Evolutionary conservation across 1,140 invertebrate species (phyloP), one percentile per base, ranked within the genome.

Genomic region (Drosophila guanche): DNA sequence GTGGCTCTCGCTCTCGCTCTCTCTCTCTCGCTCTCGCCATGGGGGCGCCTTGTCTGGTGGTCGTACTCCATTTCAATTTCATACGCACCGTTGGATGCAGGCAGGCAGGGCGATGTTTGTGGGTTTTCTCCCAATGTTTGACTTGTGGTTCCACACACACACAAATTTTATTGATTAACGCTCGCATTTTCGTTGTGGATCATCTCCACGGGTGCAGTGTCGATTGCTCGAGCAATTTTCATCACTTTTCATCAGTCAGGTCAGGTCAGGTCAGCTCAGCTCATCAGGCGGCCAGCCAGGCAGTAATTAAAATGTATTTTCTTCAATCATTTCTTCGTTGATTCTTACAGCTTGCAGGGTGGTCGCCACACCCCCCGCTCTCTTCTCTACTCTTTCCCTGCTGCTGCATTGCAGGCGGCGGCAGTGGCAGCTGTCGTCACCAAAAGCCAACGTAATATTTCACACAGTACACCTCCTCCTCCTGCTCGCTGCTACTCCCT

Each of bases 221-320:
- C 27, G 50, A 50, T 46, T 55, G 43, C 60, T 54, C n/a, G 29
- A 48, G 20, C 59, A 63, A 72, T 84, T 84, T 84, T 85, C 80
- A 80, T 79, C 76, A 79, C 76, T 50, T 65, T 58, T 69, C n/a
- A 46, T 74, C 16, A 20, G 16, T 20, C 16, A n/a, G n/a, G n/a
- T n/a, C n/a, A n/a, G n/a, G n/a, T n/a, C n/a, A n/a, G n/a, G n/a
- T n/a, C n/a, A n/a, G 67, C 50, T n/a, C 29, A 37, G 33, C 4
- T 3, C 4, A 8, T 3, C 29, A 33, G 29, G 6, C 29, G 6
- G n/a, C 27, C 53, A 43, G 40, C 53, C 10, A 12, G 25, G 47
- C 59, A 52, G 72, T 85, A 85, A 85, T 85, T 85, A 85, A 85
- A 85, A 85, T 81, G 81, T 80, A 86, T 85, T 85, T 85, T 85